These are phyloP conservation scores for Agapostemon virescens DNA, from an alignment of 2,888 invertebrate genomes.

Conservation along the genomic window DNA sequence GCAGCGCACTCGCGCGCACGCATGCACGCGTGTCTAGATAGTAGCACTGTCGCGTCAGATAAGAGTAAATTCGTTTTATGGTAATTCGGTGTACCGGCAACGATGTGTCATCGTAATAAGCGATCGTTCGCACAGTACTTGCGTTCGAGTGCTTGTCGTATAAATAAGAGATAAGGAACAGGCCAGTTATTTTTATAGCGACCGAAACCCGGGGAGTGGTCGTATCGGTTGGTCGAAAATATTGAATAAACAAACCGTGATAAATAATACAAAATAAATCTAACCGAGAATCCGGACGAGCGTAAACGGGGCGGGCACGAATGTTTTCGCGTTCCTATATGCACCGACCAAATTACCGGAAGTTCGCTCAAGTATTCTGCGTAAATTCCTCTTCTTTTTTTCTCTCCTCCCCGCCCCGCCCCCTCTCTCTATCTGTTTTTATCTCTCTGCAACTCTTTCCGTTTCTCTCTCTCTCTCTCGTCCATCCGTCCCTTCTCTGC, in stretches of 20 bases:
- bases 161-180: neutral
- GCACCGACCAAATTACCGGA: slow-evolving; percentile 53
- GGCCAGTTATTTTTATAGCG: neutral
- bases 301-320: neutral
- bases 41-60: slow-evolving; percentile 1
- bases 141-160: neutral
- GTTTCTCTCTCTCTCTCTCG: neutral
- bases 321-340: slow-evolving; percentile 32
- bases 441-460: neutral
- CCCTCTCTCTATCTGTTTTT: slow-evolving; percentile 10
- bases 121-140: neutral
- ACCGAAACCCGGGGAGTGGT: neutral
- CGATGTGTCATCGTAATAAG: slow-evolving; percentile 2
- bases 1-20: neutral
- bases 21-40: neutral
- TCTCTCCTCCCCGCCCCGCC: neutral
- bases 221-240: neutral
- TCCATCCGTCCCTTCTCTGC: neutral
- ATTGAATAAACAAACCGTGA: neutral
- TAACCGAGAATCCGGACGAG: neutral
- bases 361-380: slow-evolving; percentile 45
- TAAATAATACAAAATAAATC: neutral
- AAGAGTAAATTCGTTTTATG: slow-evolving; percentile 28
- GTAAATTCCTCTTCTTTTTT: slow-evolving; percentile 27
- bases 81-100: slow-evolving; percentile 19